These are phyloP conservation scores for Dicyrtomina minuta DNA, from an alignment of 2,888 invertebrate species.

Conservation along the genomic window DNA sequence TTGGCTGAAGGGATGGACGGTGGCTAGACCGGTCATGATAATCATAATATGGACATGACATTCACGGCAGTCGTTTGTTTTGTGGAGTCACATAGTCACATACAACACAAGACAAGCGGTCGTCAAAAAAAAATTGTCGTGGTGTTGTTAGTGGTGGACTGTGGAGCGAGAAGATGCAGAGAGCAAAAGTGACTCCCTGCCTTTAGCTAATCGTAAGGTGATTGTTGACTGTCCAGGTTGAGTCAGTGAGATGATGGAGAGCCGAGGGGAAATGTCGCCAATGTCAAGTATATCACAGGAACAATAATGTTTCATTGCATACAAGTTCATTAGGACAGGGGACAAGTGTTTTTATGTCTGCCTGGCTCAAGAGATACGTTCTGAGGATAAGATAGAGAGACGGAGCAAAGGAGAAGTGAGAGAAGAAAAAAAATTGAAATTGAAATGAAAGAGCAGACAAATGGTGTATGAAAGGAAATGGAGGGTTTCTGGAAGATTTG, in stretches of 20 bases:
- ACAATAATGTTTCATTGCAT: constrained; percentile 25
- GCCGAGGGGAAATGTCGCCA: constrained; percentile 29
- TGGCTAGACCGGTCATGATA: no score
- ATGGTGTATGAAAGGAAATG: not conserved
- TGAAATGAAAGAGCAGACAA: not conserved
- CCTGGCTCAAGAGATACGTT: constrained; percentile 9
- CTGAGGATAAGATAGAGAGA: constrained; percentile 2
- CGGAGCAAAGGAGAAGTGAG: not conserved
- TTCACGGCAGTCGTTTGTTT: no score
- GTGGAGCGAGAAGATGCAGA: not conserved
- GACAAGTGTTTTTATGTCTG: constrained; percentile 25
- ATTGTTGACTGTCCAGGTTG: constrained; percentile 10
- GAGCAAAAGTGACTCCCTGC: constrained; percentile 21
- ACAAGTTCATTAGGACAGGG: constrained; percentile 38
- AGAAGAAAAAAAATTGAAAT: not conserved
- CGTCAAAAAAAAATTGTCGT: no score
- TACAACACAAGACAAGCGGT: no score
- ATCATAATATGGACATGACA: no score
- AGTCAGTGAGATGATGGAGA: constrained; percentile 14
- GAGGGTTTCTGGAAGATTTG: not conserved
- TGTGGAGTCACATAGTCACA: no score
- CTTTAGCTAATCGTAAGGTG: constrained; percentile 16
- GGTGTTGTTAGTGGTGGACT: no score
- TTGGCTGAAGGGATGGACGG: no score
- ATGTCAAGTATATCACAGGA: constrained; percentile 24